Base-by-base conservation (phyloP, 2,888 invertebrate species). In the Platycheirus rosarum region DNA sequence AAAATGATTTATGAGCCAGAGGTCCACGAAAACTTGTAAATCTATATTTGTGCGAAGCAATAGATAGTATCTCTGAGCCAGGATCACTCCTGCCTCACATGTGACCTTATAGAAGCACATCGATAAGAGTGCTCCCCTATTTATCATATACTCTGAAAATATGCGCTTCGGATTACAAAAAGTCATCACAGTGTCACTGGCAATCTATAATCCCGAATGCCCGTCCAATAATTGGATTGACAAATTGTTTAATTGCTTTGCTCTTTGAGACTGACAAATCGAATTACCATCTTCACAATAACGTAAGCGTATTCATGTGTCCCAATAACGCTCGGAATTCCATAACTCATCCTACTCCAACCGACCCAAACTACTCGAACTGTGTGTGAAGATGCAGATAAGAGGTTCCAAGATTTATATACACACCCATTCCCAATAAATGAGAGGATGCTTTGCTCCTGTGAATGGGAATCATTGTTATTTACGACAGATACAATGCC, bases 211-310 rank as follows among this genome's bases (percentile, higher is more conserved):
- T 51, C 26, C 44, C 46, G 14, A 13, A 7, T 32, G n/a, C 29
- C 8, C 6, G 8, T 7, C 29, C 7, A 32, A 23, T 65, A 77
- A 71, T 66, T 70, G 70, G 55, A 70, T 48, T 77, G 71, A 77
- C 77, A 77, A 77, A 77, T 77, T 77, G 65, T 65, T 51, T 48
- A 71, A 65, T 60, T 70, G 57, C 40, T 63, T 8, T 20, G 51
- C 57, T 37, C 48, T 55, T 55, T 18, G 37, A 46, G 16, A 42
- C 11, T 18, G 35, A 49, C 53, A 49, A 53, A 62, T 23, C 18
- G 53, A 57, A 49, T 65, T 48, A 74, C 37, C 44, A 11, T 13
- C 9, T 35, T 35, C 2, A 26, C n/a, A n/a, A 23, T 37, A 49
- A 60, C 5, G 40, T 9, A 6, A 11, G 40, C 57, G 14, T 32